These are phyloP conservation scores for Platycheirus rosarum DNA, from an alignment of 2,888 invertebrate genomes.

Conservation along the genomic window DNA sequence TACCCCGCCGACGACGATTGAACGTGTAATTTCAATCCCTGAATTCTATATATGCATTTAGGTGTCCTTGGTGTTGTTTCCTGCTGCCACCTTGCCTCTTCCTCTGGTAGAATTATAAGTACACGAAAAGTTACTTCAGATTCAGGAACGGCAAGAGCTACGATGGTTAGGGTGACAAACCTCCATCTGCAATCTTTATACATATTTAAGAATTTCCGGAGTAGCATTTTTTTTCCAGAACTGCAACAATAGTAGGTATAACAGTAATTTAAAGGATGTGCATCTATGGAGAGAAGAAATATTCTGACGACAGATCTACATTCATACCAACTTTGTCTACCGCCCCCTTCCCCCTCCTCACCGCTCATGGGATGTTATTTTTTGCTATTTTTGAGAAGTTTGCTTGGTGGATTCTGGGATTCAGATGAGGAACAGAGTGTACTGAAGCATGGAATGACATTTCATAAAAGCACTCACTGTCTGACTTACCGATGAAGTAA, in stretches of 20 bases:
- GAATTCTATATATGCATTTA: constrained; percentile 60
- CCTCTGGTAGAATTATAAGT: constrained; percentile 6
- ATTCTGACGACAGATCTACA: constrained; percentile 33
- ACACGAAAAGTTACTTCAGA: constrained; percentile 42
- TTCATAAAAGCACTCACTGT: constrained; percentile 57
- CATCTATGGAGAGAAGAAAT: constrained; percentile 26
- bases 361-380: constrained; percentile 24
- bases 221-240: constrained; percentile 46
- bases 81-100: background rate
- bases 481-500: constrained; percentile 51
- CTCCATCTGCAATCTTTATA: constrained; percentile 7
- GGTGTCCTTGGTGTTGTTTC: constrained; percentile 41
- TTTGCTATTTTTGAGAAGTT: constrained; percentile 26
- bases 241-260: constrained; percentile 59
- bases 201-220: constrained; percentile 45
- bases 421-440: constrained; percentile 17
- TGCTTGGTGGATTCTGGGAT: constrained; percentile 41
- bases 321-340: constrained; percentile 41
- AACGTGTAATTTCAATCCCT: constrained; percentile 64
- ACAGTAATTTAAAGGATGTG: constrained; percentile 61
- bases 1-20: constrained; percentile 26
- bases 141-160: constrained; percentile 16
- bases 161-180: constrained; percentile 2
- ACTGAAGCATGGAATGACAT: constrained; percentile 51
- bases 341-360: constrained; percentile 7